Percentiles rank a stretch among this genome's conserved stretches.
Evolutionary conservation across 23 tunicate genomes (phyloP).

Genomic region (Trididemnum clinides): DNA sequence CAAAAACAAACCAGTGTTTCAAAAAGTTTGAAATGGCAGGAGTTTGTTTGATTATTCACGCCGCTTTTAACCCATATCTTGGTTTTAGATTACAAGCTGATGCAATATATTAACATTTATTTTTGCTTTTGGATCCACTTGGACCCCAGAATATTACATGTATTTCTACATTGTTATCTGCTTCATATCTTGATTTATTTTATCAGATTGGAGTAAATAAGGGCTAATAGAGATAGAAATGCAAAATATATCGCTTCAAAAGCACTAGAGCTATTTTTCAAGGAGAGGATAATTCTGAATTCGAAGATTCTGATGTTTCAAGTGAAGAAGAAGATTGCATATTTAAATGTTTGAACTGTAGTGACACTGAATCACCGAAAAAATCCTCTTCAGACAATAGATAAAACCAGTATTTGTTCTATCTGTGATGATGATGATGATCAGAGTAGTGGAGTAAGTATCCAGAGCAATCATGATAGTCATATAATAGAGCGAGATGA

Average conservation of each 20-base stretch:
- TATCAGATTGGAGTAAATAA: neutral
- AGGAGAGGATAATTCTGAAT: neutral
- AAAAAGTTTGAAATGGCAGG: too few relatives aligned
- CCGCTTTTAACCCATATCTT: too few relatives aligned
- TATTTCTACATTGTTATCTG: neutral
- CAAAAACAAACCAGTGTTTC: too few relatives aligned
- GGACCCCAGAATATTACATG: neutral
- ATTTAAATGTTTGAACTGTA: neutral
- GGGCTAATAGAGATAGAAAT: neutral
- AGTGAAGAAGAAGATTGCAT: neutral
- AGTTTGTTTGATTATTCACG: too few relatives aligned
- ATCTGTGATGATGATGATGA: neutral
- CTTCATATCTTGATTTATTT: neutral
- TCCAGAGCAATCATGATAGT: neutral
- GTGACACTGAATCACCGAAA: constrained; percentile 7
- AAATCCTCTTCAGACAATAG: neutral
- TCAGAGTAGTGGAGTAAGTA: neutral
- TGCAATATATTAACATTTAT: neutral
- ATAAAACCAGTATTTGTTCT: neutral
- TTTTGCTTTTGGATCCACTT: neutral
- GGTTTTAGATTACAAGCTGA: neutral
- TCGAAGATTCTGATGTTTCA: constrained; percentile 16
- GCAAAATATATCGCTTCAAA: neutral
- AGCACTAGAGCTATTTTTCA: neutral
- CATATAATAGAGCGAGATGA: neutral